Base-by-base conservation (phyloP, 2,888 invertebrate species). In the Ophraella communa region DNA sequence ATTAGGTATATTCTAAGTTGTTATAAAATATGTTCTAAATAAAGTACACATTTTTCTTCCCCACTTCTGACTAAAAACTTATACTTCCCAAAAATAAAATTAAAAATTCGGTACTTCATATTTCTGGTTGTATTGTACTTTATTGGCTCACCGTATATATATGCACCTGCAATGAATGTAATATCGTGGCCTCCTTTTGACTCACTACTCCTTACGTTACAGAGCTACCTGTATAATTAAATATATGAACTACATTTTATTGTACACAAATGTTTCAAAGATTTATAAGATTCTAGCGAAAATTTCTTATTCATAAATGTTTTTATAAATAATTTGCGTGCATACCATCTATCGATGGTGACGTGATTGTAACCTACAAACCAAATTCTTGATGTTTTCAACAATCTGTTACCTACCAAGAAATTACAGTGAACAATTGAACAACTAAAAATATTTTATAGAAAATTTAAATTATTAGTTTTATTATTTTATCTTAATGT, bases 91-190 rank as follows among this genome's bases (percentile, higher is more conserved):
- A n/a, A n/a, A n/a, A n/a, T n/a, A n/a, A n/a, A n/a, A n/a, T n/a
- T n/a, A n/a, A n/a, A n/a, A n/a, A n/a, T n/a, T n/a, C n/a, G n/a
- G n/a, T n/a, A n/a, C n/a, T n/a, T n/a, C n/a, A n/a, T n/a, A n/a
- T n/a, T n/a, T n/a, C n/a, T n/a, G n/a, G n/a, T 10, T 30, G 10
- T 30, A 30, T 3, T n/a, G 11, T 14, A n/a, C 14, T 35, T 35
- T 8, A 8, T 44, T 49, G 49, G 24, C 24, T 4, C 49, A n/a
- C 49, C 49, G 20, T 61, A 42, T 57, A 57, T 49, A 55, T 66
- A 66, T 65, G 64, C 64, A 68, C 68, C 68, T 68, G 68, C 64
- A 66, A 63, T 61, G 54, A 66, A 60, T 62, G 62, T 62, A 65
- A 65, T 68, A 65, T 58, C 62, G 56, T 66, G 68, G 62, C 68